Percentiles rank a stretch among this genome's conserved stretches.
phyloP scores from a whole-genome alignment of 2,888 invertebrate genomes.

The Uropetala carovei region DNA sequence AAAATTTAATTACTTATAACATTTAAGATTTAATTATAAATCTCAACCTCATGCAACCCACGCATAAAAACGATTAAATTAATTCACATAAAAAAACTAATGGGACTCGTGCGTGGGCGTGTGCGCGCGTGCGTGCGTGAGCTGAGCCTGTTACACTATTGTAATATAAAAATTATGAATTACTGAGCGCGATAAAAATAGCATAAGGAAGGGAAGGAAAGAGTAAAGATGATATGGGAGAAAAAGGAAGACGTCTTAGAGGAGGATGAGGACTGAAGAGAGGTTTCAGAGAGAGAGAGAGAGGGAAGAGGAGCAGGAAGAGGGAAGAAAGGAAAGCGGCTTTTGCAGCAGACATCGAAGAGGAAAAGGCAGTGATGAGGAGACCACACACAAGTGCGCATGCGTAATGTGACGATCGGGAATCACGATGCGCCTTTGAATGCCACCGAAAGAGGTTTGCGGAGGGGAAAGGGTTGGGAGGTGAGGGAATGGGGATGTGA shows the following conservation, averaged over 20 bases:
- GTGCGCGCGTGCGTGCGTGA: too few species aligned
- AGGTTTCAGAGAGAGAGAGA: neutral
- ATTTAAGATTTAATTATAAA: too few species aligned
- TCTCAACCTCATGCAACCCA: too few species aligned
- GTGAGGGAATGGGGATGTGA: neutral
- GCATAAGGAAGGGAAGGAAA: neutral
- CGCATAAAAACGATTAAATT: too few species aligned
- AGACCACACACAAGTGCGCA: conserved; percentile 59
- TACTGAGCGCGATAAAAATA: neutral
- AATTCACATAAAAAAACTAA: too few species aligned
- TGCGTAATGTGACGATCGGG: conserved; percentile 62
- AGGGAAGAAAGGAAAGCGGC: neutral
- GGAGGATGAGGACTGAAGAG: neutral
- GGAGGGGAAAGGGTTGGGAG: conserved; percentile 3
- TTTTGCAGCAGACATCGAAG: conserved; percentile 7
- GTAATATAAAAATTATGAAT: neutral
- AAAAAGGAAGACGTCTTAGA: neutral
- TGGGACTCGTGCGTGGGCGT: too few species aligned
- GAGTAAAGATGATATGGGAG: neutral
- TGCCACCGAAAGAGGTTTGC: conserved; percentile 19
- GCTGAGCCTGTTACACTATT: too few species aligned
- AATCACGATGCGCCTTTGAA: conserved; percentile 54
- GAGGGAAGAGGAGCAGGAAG: neutral
- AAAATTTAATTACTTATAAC: too few species aligned
- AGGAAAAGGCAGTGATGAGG: conserved; percentile 39